Evolutionary conservation across 1,140 invertebrate genomes (phyloP), one percentile per base, ranked within the genome.

Genomic region (Campodea augens): DNA sequence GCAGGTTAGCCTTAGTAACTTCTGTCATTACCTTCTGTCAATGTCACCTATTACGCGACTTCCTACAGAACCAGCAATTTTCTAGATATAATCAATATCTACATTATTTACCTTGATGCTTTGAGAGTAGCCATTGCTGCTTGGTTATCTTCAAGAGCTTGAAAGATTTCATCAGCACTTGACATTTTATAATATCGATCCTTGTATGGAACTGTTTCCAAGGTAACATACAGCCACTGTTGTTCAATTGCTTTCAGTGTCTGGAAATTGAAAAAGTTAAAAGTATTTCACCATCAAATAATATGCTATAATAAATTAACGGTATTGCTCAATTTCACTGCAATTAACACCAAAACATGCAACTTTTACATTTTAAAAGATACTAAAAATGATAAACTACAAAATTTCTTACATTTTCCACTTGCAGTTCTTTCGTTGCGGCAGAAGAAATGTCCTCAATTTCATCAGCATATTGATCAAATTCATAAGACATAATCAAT

Each of bases 371-470:
- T n/a, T n/a, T n/a, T n/a, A n/a, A n/a, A n/a, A n/a, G n/a, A n/a
- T n/a, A n/a, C n/a, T n/a, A n/a, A n/a, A n/a, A 23, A 25, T 2
- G 20, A 43, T 37, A 13, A 45, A 40, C n/a, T 4, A 25, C 15
- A 18, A 18, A n/a, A 38, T 12, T 44, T 36, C 50, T 52, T 48
- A 70, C 70, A 55, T 63, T 73, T 66, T 88, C 84, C 54, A 88
- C 86, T 47, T 74, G 72, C 38, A 85, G 59, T 61, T 89, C 84
- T 72, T 85, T 85, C 2, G 79, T 82, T 1, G 84, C 82, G 2
- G 80, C 74, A 52, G 76, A 77, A 1, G 82, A 86, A 47, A 87
- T 78, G 51, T 87, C 82, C 49, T 69, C 70, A 48, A 90, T 88
- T 48, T 78, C 70, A 41, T 85, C 81, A 19, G 75, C 72, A 60